Percentiles rank a stretch among this genome's conserved stretches.
These are phyloP conservation scores for Oreonectes daqikongensis DNA, from an alignment of 2,797 vertebrate species.

Conservation along the genomic window DNA sequence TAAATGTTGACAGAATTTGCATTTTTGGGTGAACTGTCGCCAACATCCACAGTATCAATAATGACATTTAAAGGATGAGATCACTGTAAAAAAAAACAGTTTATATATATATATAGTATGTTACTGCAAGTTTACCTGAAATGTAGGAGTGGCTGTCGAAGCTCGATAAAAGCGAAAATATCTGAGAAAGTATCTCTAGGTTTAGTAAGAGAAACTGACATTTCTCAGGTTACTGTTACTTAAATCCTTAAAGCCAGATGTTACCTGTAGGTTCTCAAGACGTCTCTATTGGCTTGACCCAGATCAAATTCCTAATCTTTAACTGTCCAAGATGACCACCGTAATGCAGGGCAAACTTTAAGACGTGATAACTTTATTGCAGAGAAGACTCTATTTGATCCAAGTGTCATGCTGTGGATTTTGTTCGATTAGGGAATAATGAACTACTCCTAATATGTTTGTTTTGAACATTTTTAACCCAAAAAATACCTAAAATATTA, in stretches of 20 bases:
- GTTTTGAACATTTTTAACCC: background rate
- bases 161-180: constrained; percentile 28
- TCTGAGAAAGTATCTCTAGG: constrained; percentile 33
- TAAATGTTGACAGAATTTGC: too few species aligned
- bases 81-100: background rate
- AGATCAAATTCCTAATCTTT: constrained; percentile 38
- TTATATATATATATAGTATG: too few species aligned
- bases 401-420: background rate
- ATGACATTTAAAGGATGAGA: background rate
- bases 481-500: too few species aligned
- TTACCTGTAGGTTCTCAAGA: constrained; percentile 34
- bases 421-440: background rate
- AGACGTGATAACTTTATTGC: constrained; percentile 10
- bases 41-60: too few species aligned
- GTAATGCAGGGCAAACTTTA: background rate
- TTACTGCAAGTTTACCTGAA: constrained; percentile 12
- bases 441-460: background rate
- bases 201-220: constrained; percentile 35
- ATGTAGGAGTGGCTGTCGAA: constrained; percentile 5
- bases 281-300: constrained; percentile 41
- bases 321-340: constrained; percentile 24
- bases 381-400: constrained; percentile 8
- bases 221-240: constrained; percentile 47
- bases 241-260: constrained; percentile 48
- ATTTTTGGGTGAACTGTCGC: too few species aligned